These are phyloP conservation scores for Tethya wilhelma DNA, from an alignment of 37 sponge, comb jelly and placozoan species.

Conservation along the genomic window DNA sequence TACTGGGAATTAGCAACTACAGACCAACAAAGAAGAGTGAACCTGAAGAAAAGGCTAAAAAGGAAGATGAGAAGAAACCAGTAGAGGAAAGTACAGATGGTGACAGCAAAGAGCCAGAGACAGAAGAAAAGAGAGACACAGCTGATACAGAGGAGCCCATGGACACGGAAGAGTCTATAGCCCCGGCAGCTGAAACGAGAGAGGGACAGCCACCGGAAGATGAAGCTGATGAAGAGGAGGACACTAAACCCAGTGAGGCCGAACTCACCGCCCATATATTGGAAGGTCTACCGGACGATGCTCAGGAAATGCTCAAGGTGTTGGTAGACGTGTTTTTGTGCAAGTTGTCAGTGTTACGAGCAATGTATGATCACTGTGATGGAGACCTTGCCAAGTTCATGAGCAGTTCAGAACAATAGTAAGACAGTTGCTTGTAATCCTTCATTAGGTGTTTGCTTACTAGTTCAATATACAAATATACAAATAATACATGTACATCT, in stretches of 20 bases:
- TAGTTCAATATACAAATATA: neutral
- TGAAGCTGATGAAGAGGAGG: constrained; percentile 24
- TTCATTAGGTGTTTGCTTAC: neutral
- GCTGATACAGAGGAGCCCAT: constrained; percentile 5
- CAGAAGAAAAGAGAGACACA: neutral
- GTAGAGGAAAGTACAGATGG: neutral
- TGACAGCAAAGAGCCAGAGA: constrained; percentile 1
- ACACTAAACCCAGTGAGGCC: neutral
- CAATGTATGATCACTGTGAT: constrained; percentile 66
- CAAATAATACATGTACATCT: no score
- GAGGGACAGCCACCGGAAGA: constrained; percentile 14
- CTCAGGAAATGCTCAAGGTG: constrained; percentile 48
- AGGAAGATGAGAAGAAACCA: neutral
- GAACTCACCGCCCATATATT: constrained; percentile 28
- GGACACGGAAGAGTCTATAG: constrained; percentile 12
- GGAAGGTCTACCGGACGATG: constrained; percentile 48
- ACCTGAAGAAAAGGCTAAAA: neutral
- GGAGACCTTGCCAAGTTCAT: constrained; percentile 65
- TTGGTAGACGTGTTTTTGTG: constrained; percentile 82
- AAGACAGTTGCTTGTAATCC: constrained; percentile 14
- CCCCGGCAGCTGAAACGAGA: constrained; percentile 26
- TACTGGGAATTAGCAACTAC: constrained; percentile 41
- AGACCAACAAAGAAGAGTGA: neutral
- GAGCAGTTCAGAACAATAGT: constrained; percentile 59
- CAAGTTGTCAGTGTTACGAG: constrained; percentile 64